Percentiles rank a stretch among this genome's conserved stretches.
phyloP scores from a whole-genome alignment of 2,888 invertebrate genomes.

The Drosophila bunnanda region DNA sequence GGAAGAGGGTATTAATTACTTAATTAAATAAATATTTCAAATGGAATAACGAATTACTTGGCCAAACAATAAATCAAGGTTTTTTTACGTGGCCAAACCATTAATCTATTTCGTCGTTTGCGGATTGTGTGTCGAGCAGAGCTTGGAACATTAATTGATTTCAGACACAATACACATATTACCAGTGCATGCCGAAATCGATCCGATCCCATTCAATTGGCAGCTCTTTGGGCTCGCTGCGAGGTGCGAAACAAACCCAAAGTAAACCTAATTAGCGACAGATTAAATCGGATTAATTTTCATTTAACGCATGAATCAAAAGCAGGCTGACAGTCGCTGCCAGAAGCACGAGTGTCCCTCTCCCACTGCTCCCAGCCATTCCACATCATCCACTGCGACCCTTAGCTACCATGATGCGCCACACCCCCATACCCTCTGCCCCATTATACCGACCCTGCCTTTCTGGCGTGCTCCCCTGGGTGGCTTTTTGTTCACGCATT shows the following conservation, averaged over 20 bases:
- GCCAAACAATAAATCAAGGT: slow-evolving; percentile 32
- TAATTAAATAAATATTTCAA: slow-evolving; percentile 38
- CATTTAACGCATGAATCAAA: slow-evolving; percentile 81
- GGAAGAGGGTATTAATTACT: slow-evolving; percentile 23
- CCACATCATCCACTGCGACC: slow-evolving; percentile 1
- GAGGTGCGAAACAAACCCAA: slow-evolving; percentile 79
- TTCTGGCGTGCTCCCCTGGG: slow-evolving; percentile 33
- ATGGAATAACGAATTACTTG: slow-evolving; percentile 22
- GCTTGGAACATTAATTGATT: slow-evolving; percentile 37
- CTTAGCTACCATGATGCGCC: not conserved
- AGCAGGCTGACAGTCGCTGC: slow-evolving; percentile 64
- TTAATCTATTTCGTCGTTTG: slow-evolving; percentile 41
- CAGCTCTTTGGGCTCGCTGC: slow-evolving; percentile 23
- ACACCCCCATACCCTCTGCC: not conserved
- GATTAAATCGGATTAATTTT: slow-evolving; percentile 81
- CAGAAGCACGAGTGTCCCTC: slow-evolving; percentile 55
- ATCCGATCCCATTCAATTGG: slow-evolving; percentile 20
- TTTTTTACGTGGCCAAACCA: slow-evolving; percentile 25
- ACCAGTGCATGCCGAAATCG: slow-evolving; percentile 37
- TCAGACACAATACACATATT: slow-evolving; percentile 31
- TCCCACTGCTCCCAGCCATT: not conserved
- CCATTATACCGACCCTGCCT: slow-evolving; percentile 12
- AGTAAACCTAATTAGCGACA: slow-evolving; percentile 81
- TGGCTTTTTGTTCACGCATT: slow-evolving; percentile 47
- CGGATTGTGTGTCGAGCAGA: slow-evolving; percentile 30